Evolutionary conservation across 2,113 vertebrate genomes (phyloP), one percentile per base, ranked within the genome.

Genomic region (Thamnophis sirtalis): DNA sequence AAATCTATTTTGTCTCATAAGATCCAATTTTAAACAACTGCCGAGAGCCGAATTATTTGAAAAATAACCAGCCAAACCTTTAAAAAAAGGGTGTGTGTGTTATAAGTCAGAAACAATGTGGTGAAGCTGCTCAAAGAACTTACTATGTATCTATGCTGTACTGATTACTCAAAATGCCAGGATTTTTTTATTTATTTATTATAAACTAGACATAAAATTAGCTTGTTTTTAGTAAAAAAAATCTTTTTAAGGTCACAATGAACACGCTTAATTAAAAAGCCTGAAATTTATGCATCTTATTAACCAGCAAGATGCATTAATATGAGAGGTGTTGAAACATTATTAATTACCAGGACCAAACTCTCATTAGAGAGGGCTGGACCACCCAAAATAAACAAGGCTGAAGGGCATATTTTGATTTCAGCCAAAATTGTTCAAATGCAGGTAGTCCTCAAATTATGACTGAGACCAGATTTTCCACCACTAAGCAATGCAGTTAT

Each of bases 331-430:
- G 6, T n/a, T n/a, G 28, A 19, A 84, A 54, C 33, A 43, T 55
- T 24, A 38, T 84, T 84, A 13, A 49, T 24, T 48, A 48, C 17
- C 56, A 56, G 38, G 33, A 91, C 15, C 80, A 53, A 28, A 15
- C 8, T 17, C 11, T 24, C 33, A 33, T n/a, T 28, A 86, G 54
- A n/a, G 43, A 50, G 11, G 43, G 28, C 4, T 24, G 38, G 43
- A 28, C 43, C 51, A 56, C 54, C 90, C 80, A 93, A 93, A 68
- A 87, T 91, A 10, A 10, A 60, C 43, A 92, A 56, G 60, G 19
- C 28, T 22, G 63, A 43, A 90, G 60, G 43, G 22, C 50, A 7
- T 28, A 50, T 80, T 80, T 90, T 80, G 0, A 21, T 51, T 33
- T 24, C 28, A 38, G 38, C 2, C 63, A n/a, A 22, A 50, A 38